A percentile compares a stretch with the other conserved stretches of the same genome.
phyloP scores from a whole-genome alignment of 2,113 vertebrate species.

The Melanerpes formicivorus region DNA sequence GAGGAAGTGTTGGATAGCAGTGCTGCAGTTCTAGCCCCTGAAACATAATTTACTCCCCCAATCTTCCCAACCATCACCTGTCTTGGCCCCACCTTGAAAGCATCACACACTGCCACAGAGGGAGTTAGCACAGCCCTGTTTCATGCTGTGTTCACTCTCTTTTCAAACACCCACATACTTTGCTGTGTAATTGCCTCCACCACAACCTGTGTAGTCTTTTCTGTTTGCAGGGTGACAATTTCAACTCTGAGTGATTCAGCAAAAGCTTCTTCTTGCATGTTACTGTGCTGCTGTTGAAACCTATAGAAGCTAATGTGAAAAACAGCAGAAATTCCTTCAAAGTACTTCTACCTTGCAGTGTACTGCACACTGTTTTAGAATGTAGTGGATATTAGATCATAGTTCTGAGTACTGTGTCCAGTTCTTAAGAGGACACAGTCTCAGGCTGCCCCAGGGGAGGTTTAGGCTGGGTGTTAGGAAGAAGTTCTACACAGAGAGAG shows the following conservation, averaged over 20 bases:
- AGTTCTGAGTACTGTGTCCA: too few species aligned
- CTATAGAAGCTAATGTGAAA: neutral
- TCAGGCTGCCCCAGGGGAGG: too few species aligned
- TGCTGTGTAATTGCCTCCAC: neutral
- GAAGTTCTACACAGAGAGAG: too few species aligned
- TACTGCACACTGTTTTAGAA: neutral
- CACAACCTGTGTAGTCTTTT: neutral
- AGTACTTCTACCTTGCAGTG: neutral
- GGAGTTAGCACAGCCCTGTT: neutral
- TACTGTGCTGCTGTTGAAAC: neutral
- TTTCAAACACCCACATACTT: neutral
- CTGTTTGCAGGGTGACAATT: neutral
- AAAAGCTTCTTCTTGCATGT: neutral
- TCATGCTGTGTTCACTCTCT: fast-evolving
- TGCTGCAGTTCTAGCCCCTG: neutral
- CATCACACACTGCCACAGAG: neutral
- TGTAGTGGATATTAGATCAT: neutral
- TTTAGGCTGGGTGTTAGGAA: too few species aligned
- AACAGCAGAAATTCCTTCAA: neutral
- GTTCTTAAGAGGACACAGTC: too few species aligned
- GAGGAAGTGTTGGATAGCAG: neutral
- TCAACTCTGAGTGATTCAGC: neutral
- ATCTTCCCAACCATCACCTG: neutral
- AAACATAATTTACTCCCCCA: neutral
- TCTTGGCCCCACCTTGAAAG: neutral